These are phyloP conservation scores for Lasioglossum calceatum DNA, from an alignment of 2,888 invertebrate genomes.

Conservation along the genomic window DNA sequence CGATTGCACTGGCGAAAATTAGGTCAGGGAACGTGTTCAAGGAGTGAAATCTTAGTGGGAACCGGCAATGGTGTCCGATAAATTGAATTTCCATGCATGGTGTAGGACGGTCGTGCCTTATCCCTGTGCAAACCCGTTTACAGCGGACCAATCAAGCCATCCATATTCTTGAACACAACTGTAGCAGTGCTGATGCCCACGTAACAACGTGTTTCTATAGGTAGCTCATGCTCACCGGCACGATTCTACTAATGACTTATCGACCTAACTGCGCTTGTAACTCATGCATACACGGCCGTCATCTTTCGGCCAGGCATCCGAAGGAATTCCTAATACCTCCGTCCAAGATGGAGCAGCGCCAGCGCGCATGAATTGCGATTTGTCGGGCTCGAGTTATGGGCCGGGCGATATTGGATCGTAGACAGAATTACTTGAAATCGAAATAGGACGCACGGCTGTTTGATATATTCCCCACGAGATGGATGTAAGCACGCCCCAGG, in stretches of 20 bases:
- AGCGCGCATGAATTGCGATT: slow-evolving; percentile 60
- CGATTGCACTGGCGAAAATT: neutral
- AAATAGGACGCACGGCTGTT: slow-evolving; percentile 37
- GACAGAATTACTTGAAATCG: slow-evolving; percentile 55
- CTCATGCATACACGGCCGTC: slow-evolving; percentile 46
- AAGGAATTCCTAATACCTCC: slow-evolving; percentile 60
- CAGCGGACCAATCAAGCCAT: slow-evolving; percentile 34
- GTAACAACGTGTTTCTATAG: slow-evolving; percentile 33
- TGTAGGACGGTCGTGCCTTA: neutral
- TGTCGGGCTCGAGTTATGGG: slow-evolving; percentile 59
- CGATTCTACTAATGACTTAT: slow-evolving; percentile 66
- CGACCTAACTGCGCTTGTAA: slow-evolving; percentile 54
- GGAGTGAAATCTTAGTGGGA: neutral
- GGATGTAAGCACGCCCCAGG: slow-evolving; percentile 26
- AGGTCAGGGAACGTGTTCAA: neutral
- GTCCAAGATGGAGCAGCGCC: slow-evolving; percentile 22
- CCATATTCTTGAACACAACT: slow-evolving; percentile 34
- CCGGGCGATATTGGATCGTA: slow-evolving; percentile 57
- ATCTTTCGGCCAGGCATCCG: slow-evolving; percentile 56
- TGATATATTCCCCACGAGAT: slow-evolving; percentile 29
- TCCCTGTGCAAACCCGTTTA: slow-evolving; percentile 21
- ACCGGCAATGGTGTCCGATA: neutral
- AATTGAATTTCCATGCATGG: slow-evolving; percentile 25
- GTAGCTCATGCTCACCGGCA: slow-evolving; percentile 34
- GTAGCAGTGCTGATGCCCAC: neutral